A percentile compares a stretch with the other conserved stretches of the same genome.
Evolutionary conservation across 1,140 invertebrate genomes (phyloP).

Genomic region (Ylistrum balloti): DNA sequence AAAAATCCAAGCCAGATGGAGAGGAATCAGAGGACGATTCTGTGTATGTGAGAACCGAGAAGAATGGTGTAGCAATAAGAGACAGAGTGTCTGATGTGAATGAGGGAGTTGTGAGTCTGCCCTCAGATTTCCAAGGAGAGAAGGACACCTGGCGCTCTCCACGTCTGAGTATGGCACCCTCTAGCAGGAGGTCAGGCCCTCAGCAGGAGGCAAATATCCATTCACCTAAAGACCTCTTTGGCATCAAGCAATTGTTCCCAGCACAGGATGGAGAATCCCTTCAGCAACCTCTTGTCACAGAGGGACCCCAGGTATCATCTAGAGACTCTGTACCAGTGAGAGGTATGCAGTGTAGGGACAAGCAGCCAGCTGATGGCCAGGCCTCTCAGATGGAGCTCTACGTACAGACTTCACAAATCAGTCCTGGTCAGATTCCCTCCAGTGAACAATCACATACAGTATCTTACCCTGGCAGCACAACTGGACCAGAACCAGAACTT

Average conservation of each 20-base stretch:
- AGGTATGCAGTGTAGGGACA: background rate
- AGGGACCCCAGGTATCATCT: background rate
- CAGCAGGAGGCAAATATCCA: background rate
- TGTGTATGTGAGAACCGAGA: background rate
- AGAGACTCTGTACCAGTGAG: background rate
- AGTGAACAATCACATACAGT: slow-evolving; percentile 18
- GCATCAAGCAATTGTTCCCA: too few species aligned
- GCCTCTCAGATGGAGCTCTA: background rate
- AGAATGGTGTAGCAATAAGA: background rate
- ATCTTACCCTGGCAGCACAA: slow-evolving; percentile 40
- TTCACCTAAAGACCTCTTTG: background rate
- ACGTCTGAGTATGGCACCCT: background rate
- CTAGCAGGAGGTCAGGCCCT: background rate
- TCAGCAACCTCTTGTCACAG: background rate
- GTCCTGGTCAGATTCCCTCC: slow-evolving; percentile 42
- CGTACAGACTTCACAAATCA: background rate
- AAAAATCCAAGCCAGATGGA: slow-evolving; percentile 61
- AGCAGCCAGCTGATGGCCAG: slow-evolving; percentile 42
- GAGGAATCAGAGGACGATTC: slow-evolving; percentile 56
- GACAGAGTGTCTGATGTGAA: background rate
- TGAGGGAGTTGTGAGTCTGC: background rate
- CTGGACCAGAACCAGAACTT: background rate
- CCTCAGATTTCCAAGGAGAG: background rate
- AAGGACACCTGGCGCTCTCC: background rate
- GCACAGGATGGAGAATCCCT: background rate